Conservation (phyloP, 2,888 invertebrate genomes). For the Agonum fuliginosum region DNA sequence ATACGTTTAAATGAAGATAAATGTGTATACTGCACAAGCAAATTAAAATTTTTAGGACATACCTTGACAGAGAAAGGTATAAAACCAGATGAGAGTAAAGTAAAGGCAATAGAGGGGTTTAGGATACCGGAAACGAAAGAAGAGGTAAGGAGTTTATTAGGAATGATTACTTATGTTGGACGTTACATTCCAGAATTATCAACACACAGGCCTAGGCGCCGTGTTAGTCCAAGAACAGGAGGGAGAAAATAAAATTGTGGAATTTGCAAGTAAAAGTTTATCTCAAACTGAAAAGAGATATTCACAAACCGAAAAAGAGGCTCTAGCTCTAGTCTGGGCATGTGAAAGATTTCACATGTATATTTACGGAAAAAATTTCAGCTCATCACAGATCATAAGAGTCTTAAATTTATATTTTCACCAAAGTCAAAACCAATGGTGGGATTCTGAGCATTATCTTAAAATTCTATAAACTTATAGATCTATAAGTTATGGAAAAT, state of each 20-base stretch:
- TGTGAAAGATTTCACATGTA: too few relatives aligned
- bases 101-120: slow-evolving; percentile 64
- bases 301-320: slow-evolving; percentile 15
- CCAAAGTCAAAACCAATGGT: slow-evolving; percentile 5
- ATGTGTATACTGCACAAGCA: slow-evolving; percentile 58
- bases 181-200: slow-evolving; percentile 61
- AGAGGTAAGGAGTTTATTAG: slow-evolving; percentile 64
- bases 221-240: background rate
- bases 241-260: background rate
- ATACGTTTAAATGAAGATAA: slow-evolving; percentile 56
- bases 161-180: slow-evolving; percentile 66
- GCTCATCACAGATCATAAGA: slow-evolving; percentile 8
- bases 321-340: slow-evolving; percentile 15
- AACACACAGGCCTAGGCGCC: slow-evolving; percentile 4
- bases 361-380: background rate
- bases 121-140: slow-evolving; percentile 62
- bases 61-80: slow-evolving; percentile 64
- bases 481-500: too few relatives aligned
- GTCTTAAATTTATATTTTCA: background rate
- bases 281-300: background rate
- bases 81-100: slow-evolving; percentile 65
- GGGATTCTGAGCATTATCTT: too few relatives aligned
- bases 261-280: slow-evolving; percentile 1
- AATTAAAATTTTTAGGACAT: slow-evolving; percentile 66
- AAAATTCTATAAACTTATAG: too few relatives aligned